Conservation (phyloP, 2,797 vertebrate species). For the Enteromius radiatus region DNA sequence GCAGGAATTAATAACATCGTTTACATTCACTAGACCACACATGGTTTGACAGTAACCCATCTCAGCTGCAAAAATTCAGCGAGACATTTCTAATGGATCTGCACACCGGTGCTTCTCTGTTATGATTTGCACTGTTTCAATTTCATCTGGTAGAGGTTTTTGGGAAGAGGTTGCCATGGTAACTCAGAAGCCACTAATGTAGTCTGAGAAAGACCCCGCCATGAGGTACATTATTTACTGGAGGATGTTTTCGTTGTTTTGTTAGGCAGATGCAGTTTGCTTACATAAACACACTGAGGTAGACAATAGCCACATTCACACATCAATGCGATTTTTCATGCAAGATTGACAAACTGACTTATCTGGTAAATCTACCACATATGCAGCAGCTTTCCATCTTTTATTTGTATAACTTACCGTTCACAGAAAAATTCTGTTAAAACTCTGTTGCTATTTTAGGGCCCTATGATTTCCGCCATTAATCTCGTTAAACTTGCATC, state of each 20-base stretch:
- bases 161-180: constrained; percentile 60
- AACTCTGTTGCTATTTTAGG: neutral
- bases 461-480: no score
- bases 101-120: neutral
- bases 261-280: neutral
- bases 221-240: constrained; percentile 57
- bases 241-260: constrained; percentile 10
- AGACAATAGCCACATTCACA: neutral
- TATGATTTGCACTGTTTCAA: neutral
- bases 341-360: neutral
- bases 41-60: neutral
- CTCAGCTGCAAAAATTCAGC: neutral
- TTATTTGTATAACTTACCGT: no score
- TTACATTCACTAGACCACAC: neutral
- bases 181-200: constrained; percentile 48
- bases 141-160: constrained; percentile 41
- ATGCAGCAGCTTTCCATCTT: neutral
- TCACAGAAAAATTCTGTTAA: no score
- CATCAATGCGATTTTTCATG: neutral
- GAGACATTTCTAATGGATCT: constrained; percentile 1
- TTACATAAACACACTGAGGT: neutral
- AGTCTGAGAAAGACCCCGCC: neutral
- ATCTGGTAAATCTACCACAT: neutral
- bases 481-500: no score
- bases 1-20: neutral